Base-by-base conservation (phyloP, 2,113 vertebrate genomes). In the Trinectes maculatus region DNA sequence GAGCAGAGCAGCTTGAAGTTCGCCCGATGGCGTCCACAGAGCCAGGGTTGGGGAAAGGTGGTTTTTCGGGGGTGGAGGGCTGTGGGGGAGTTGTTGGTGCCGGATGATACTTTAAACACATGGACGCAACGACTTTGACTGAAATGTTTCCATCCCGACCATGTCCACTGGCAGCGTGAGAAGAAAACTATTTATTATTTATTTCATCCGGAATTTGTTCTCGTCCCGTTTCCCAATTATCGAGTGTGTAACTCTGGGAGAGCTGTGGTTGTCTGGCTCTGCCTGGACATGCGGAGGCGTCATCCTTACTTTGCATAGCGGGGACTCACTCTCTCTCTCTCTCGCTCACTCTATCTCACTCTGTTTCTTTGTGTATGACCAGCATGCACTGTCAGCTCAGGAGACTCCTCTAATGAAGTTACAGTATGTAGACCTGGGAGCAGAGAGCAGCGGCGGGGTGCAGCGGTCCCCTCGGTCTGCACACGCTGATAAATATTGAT, bases 401-500 rank as follows among this genome's bases (percentile, higher is more conserved):
- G 79, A 56, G 56, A 66, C 54, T 34, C 21, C 36, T 40, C 68
- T 71, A 56, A 77, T 72, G 75, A 63, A 67, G 69, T 66, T 71
- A 60, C 69, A 70, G 37, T 47, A 22, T 64, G 53, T 56, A 34
- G 77, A 73, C 36, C 33, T 53, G 48, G 36, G 28, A 58, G 59
- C 28, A 11, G 47, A 12, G 54, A 26, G 70, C 33, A 25, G 72
- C 12, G 5, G 48, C 46, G 52, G 42, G 68, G n/a, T 65, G 66
- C 66, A 36, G 81, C 4, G 1, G 19, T 49, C 78, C 73, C 76
- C 59, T 1, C 28, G 15, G 62, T 46, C 55, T 56, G 4, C 62
- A 76, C 43, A 71, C 52, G 9, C 58, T 83, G 80, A 89, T 83
- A 78, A 83, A 85, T 83, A 87, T 87, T 81, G 82, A 89, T 86